Evolutionary conservation across 2,113 vertebrate genomes (phyloP).

Genomic region (Albula goreensis): DNA sequence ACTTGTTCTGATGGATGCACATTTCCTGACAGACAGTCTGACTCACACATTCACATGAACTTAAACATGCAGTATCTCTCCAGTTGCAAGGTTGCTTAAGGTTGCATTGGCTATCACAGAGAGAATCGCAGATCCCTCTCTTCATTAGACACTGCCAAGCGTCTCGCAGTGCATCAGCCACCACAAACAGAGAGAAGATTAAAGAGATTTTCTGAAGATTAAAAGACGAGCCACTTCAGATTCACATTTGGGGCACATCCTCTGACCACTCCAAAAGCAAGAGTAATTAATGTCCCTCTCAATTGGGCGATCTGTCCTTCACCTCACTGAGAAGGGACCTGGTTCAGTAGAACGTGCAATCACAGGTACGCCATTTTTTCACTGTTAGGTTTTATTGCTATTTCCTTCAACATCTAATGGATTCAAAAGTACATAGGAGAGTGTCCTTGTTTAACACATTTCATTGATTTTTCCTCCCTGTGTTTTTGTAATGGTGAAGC

Average conservation of each 20-base stretch:
- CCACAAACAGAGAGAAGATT: slow-evolving; percentile 3
- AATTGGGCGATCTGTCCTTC: not conserved
- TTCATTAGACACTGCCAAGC: not conserved
- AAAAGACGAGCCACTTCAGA: not conserved
- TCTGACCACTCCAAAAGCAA: not conserved
- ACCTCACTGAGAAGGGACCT: no score
- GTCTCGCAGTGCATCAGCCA: not conserved
- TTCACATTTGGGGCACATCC: not conserved
- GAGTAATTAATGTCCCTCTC: not conserved
- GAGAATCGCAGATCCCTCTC: not conserved
- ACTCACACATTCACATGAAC: not conserved
- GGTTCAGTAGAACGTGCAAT: not conserved
- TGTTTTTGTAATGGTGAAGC: slow-evolving; percentile 23
- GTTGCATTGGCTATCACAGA: not conserved
- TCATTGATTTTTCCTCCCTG: slow-evolving; percentile 34
- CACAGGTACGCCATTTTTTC: not conserved
- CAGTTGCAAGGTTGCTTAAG: not conserved
- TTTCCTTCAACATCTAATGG: not conserved
- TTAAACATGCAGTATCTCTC: not conserved
- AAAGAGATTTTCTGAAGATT: slow-evolving; percentile 5
- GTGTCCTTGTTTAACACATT: slow-evolving; percentile 17
- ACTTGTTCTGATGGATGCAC: not conserved
- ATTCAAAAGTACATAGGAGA: slow-evolving; percentile 3
- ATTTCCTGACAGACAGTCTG: not conserved
- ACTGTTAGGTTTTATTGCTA: not conserved